A percentile compares a stretch with the other conserved stretches of the same genome.
Conservation (phyloP, 2,113 vertebrate genomes). For the Ifrita kowaldi region DNA sequence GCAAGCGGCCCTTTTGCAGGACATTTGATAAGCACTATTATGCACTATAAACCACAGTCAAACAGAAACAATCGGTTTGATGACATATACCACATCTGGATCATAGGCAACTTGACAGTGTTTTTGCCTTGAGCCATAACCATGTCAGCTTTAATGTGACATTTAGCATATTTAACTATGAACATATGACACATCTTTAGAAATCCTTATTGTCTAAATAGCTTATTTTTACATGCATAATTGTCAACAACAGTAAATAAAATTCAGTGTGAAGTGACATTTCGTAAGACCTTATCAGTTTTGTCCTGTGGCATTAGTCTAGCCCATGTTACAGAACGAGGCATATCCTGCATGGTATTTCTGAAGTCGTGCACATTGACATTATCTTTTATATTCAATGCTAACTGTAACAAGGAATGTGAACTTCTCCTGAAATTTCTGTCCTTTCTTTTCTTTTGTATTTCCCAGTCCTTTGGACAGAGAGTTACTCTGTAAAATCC, state of each 20-base stretch:
- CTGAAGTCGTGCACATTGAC: background rate
- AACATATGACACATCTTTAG: slow-evolving; percentile 37
- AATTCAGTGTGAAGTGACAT: slow-evolving; percentile 41
- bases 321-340: background rate
- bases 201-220: slow-evolving; percentile 6
- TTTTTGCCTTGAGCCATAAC: slow-evolving; percentile 5
- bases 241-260: slow-evolving; percentile 40
- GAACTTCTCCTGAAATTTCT: background rate
- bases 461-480: background rate
- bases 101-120: slow-evolving; percentile 27
- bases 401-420: background rate
- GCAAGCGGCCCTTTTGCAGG: background rate
- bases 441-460: background rate
- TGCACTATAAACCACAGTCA: background rate
- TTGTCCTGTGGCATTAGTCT: slow-evolving; percentile 32
- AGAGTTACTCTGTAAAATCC: background rate
- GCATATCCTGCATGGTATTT: background rate
- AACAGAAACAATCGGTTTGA: slow-evolving; percentile 11
- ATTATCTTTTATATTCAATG: background rate
- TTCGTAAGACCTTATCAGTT: slow-evolving; percentile 13
- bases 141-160: slow-evolving; percentile 37
- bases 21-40: slow-evolving; percentile 14
- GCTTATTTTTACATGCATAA: slow-evolving; percentile 23
- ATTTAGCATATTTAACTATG: slow-evolving; percentile 47
- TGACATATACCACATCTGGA: slow-evolving; percentile 33